Evolutionary conservation across 2,888 invertebrate species (phyloP).

Genomic region (Odontothrips loti): DNA sequence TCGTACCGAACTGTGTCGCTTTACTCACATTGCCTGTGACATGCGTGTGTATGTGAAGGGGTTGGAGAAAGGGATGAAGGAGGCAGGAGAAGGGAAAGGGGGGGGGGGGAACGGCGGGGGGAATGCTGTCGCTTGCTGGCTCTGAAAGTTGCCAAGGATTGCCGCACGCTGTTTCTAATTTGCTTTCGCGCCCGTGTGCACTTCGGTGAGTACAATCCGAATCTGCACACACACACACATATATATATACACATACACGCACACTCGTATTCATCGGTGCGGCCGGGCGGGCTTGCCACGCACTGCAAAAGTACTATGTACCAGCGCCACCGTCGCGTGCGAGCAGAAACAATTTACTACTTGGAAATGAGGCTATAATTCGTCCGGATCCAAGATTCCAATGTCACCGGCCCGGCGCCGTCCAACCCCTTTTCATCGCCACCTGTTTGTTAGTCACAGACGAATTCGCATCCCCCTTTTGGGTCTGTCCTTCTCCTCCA

Average conservation of each 20-base stretch:
- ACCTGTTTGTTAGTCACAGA: constrained; percentile 20
- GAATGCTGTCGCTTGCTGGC: neutral
- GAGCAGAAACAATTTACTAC: constrained; percentile 12
- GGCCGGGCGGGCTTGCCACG: too few species aligned
- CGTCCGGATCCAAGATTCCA: constrained; percentile 13
- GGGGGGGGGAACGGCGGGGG: neutral
- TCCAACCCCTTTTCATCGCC: neutral
- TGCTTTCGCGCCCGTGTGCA: neutral
- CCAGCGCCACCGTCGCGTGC: too few species aligned
- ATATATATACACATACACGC: neutral
- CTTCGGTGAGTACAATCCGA: constrained; percentile 4
- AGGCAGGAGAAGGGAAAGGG: too few species aligned
- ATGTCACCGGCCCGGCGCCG: neutral
- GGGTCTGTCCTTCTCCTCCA: neutral
- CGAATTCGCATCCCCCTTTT: neutral
- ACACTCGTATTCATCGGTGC: too few species aligned
- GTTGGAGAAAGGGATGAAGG: neutral
- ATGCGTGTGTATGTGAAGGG: neutral
- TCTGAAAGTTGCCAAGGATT: constrained; percentile 18
- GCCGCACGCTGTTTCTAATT: constrained; percentile 12
- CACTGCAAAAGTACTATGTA: too few species aligned
- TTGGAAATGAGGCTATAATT: constrained; percentile 23
- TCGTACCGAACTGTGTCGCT: constrained; percentile 4
- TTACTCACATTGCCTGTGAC: constrained; percentile 1
- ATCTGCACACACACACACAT: neutral